These are phyloP conservation scores for Diploscapter pachys DNA, from an alignment of 1,140 invertebrate species.

Conservation along the genomic window DNA sequence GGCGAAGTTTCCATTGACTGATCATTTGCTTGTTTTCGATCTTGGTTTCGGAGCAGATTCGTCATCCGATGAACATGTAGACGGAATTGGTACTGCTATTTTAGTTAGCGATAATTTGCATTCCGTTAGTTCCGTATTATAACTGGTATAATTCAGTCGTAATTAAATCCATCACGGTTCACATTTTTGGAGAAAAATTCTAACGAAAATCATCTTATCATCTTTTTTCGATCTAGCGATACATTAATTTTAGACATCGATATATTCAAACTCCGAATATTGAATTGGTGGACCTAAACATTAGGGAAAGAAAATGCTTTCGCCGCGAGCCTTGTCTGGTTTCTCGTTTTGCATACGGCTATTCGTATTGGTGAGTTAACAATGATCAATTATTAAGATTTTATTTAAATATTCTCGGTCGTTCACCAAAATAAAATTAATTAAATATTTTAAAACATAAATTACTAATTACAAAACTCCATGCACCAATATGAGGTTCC, in stretches of 20 bases:
- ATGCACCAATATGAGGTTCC: not conserved
- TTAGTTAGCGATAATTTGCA: constrained; percentile 3
- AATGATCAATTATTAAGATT: not conserved
- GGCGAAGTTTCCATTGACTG: constrained; percentile 2
- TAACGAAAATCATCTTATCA: not conserved
- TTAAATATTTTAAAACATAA: not conserved
- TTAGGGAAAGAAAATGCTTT: constrained; percentile 24
- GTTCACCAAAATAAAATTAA: not conserved
- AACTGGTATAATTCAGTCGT: not conserved
- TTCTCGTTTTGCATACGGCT: constrained; percentile 53
- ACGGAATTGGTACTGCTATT: constrained; percentile 4
- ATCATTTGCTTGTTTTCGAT: constrained; percentile 2
- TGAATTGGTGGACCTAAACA: not conserved
- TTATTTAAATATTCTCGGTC: constrained; percentile 8
- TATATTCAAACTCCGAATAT: not conserved
- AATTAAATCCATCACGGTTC: constrained; percentile 17
- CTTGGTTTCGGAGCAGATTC: not conserved
- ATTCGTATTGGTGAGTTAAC: constrained; percentile 48
- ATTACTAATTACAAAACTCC: not conserved
- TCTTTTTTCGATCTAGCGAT: not conserved
- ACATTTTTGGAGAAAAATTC: constrained; percentile 11
- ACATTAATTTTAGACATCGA: constrained; percentile 3
- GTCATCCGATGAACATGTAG: not conserved
- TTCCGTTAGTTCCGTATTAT: constrained; percentile 12
- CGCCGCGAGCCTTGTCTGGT: constrained; percentile 31